Evolutionary conservation across 1,140 invertebrate species (phyloP).

Genomic region (Ceratoteleas bidentatus): DNA sequence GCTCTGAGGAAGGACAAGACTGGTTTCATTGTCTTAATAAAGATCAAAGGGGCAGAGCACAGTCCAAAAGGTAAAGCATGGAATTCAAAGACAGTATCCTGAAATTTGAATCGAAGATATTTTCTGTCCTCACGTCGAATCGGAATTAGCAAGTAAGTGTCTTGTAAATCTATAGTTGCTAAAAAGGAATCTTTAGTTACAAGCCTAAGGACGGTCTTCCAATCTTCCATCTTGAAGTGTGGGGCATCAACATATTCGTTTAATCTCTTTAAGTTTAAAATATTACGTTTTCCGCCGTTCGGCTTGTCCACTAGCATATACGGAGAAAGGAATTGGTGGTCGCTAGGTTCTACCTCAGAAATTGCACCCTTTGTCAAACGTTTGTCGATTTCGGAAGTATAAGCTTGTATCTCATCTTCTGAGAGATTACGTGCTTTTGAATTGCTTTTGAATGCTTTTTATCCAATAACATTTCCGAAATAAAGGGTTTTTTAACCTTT

Average conservation of each 20-base stretch:
- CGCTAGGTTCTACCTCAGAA: no score
- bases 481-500: no score
- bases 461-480: no score
- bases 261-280: background rate
- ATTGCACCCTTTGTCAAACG: no score
- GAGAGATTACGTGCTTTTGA: no score
- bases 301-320: no score
- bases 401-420: no score
- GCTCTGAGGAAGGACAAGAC: background rate
- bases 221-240: background rate
- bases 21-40: background rate
- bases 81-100: background rate
- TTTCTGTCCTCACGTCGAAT: background rate
- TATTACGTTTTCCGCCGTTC: background rate
- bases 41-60: background rate
- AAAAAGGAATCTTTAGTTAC: background rate
- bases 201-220: background rate
- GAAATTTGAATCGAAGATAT: background rate
- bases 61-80: background rate
- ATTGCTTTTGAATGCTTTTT: no score
- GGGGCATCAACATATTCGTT: background rate
- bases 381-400: no score
- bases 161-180: background rate
- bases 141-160: background rate
- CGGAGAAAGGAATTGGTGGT: no score